Percentiles rank a stretch among this genome's conserved stretches.
Evolutionary conservation across 2,888 invertebrate species (phyloP).

Genomic region (Idaea biselata): DNA sequence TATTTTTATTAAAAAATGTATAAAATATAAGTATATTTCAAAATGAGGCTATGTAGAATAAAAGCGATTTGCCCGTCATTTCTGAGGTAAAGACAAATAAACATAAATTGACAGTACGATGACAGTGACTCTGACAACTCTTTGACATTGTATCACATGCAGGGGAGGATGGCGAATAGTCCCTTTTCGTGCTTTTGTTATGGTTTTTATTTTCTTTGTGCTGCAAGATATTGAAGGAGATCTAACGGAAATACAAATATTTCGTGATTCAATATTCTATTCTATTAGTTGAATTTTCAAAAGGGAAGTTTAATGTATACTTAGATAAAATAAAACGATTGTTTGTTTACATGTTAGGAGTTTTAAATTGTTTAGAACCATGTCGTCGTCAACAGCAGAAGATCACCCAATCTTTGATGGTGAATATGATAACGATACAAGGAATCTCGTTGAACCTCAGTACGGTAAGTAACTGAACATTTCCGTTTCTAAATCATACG

Average conservation of each 20-base stretch:
- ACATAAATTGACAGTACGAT: not conserved
- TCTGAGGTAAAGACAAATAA: not conserved
- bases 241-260: not conserved
- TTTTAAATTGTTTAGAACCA: conserved; percentile 40
- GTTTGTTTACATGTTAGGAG: not conserved
- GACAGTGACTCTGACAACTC: not conserved
- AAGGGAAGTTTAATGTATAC: not conserved
- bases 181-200: not conserved
- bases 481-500: not conserved
- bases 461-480: conserved; percentile 42
- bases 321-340: not conserved
- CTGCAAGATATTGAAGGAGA: not conserved
- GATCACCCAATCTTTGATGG: conserved; percentile 72
- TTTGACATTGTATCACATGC: not conserved
- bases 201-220: not conserved
- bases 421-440: conserved; percentile 61
- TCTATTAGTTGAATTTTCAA: not conserved
- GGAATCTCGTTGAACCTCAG: conserved; percentile 60
- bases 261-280: not conserved
- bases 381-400: conserved; percentile 66
- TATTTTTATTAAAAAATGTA: too few relatives aligned
- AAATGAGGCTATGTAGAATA: not conserved
- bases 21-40: too few relatives aligned
- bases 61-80: not conserved
- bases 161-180: not conserved